Percentiles rank a stretch among this genome's conserved stretches.
Evolutionary conservation across 1,140 invertebrate genomes (phyloP).

Genomic region (Hyphantria cunea): DNA sequence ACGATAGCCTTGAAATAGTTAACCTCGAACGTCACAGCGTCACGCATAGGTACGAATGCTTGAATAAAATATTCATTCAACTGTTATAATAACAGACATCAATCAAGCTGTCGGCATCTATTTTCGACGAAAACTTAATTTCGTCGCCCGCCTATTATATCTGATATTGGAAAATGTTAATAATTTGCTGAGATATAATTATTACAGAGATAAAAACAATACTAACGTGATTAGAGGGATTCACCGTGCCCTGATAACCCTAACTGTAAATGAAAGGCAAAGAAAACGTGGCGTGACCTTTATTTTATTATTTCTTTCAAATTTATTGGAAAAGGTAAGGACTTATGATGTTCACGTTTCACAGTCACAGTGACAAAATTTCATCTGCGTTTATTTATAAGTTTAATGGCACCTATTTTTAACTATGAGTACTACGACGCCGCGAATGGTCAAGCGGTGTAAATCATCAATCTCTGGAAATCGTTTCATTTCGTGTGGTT

Average conservation of each 20-base stretch:
- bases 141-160: constrained; percentile 43
- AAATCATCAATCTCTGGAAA: too few species aligned
- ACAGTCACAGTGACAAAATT: too few species aligned
- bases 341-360: too few species aligned
- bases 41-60: constrained; percentile 54
- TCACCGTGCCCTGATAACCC: constrained; percentile 8
- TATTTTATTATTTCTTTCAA: constrained; percentile 2
- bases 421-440: too few species aligned
- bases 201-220: constrained; percentile 30
- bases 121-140: constrained; percentile 69
- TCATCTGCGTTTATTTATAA: too few species aligned
- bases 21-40: constrained; percentile 58
- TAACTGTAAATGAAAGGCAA: constrained; percentile 21
- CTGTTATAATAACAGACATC: constrained; percentile 66
- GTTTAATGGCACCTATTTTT: too few species aligned
- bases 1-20: constrained; percentile 62
- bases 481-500: too few species aligned
- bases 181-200: constrained; percentile 37
- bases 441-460: too few species aligned
- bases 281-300: constrained; percentile 8
- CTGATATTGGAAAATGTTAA: constrained; percentile 32
- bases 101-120: constrained; percentile 67
- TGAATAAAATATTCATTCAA: constrained; percentile 69
- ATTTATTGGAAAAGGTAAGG: too few species aligned
- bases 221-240: constrained; percentile 26